Base-by-base conservation (phyloP, 2,888 invertebrate genomes). In the Agrotis ipsilon region DNA sequence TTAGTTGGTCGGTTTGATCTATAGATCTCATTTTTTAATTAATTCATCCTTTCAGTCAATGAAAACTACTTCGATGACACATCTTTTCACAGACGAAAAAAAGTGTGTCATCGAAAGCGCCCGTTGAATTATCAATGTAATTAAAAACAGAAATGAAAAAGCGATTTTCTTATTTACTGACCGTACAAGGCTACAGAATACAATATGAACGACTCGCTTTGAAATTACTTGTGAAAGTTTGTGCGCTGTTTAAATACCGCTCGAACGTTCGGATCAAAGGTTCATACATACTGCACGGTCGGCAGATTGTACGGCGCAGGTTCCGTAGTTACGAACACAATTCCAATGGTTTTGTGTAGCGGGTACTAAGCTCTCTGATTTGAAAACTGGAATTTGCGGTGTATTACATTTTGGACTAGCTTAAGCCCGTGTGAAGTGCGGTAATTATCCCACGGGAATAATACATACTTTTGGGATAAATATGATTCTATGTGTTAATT, bases 231-330 rank as follows among this genome's bases (percentile, higher is more conserved):
- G 62, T 32, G 57, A 72, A 81, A 83, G 79, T 83, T 83, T 66
- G 27, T 59, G 59, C 49, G 65, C 51, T 75, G 79, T 81, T 81
- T 69, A 68, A 81, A 82, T 74, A 70, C 59, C 64, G 69, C 61
- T 68, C 46, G 32, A 71, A 70, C 99, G 92, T 98, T 70, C 46
- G 52, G 67, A 79, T 74, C 83, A 82, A 71, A 75, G 67, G 72
- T 61, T 32, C 39, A 43, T 67, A 58, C 24, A 59, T 57, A 62
- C 32, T 52, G 45, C 19, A 65, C 49, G 99, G 61, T 39, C 9
- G 39, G 52, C 46, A 64, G 21, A 65, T 54, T 72, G n/a, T 46
- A 52, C 13, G 21, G 11, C 18, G 13, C 62, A 18, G 32, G 43
- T 62, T 24, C 43, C 43, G 19, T 19, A 59, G 52, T 72, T 78